Evolutionary conservation across 2,797 vertebrate species (phyloP).

Genomic region (Acanthornis magna): DNA sequence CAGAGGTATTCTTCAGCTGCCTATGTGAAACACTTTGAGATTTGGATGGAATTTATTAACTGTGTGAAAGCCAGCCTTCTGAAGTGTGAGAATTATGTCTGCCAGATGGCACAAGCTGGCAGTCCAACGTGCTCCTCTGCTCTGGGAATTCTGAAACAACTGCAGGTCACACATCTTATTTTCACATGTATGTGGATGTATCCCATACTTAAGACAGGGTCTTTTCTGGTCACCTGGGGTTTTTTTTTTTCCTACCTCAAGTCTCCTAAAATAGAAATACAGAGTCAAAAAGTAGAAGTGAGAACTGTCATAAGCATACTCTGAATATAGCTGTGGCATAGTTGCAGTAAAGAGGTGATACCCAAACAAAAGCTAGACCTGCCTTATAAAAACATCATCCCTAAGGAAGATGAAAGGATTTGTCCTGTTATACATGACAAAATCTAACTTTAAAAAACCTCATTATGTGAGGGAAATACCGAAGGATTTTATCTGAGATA

Average conservation of each 20-base stretch:
- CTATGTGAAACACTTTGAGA: slow-evolving; percentile 16
- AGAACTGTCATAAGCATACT: background rate
- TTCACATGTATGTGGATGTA: background rate
- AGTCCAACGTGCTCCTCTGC: background rate
- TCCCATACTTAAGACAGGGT: background rate
- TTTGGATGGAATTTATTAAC: slow-evolving; percentile 50
- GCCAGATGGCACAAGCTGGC: slow-evolving; percentile 40
- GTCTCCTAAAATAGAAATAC: background rate
- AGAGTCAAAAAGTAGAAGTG: background rate
- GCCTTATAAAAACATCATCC: background rate
- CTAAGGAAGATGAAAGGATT: background rate
- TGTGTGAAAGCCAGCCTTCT: background rate
- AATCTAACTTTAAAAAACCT: background rate
- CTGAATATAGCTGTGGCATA: background rate
- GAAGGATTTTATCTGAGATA: background rate
- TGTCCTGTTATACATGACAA: background rate
- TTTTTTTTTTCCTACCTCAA: background rate
- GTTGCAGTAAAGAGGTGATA: background rate
- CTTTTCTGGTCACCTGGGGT: background rate
- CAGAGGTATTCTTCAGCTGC: slow-evolving; percentile 39
- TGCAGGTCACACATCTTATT: background rate
- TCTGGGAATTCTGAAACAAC: slow-evolving; percentile 12
- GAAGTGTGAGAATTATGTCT: slow-evolving; percentile 22
- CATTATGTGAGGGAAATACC: background rate
- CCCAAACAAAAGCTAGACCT: background rate